Base-by-base conservation (phyloP, 2,888 invertebrate species). In the Apamea epomidion region DNA sequence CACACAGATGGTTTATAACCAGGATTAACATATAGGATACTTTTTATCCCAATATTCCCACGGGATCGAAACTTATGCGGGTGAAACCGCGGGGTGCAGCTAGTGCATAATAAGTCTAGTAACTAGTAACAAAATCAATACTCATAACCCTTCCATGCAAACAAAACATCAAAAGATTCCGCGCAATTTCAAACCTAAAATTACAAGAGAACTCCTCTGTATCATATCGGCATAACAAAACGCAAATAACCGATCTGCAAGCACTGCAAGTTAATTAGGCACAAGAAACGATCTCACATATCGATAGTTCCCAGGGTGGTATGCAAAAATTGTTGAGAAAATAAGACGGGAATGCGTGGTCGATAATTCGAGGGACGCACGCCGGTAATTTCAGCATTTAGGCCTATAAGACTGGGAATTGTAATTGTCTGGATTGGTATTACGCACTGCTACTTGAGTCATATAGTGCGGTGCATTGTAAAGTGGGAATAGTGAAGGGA, bases 301-400 rank as follows among this genome's bases (percentile, higher is more conserved):
- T 86, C 91, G 75, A 88, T 93, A 93, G 95, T 96, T 96, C 96
- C 95, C 96, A 96, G 91, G 95, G 91, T 88, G 96, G 96, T 94
- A 96, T 96, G 96, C 96, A 96, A 95, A 96, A 97, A 97, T 96
- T 96, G 96, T 96, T 96, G 96, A 95, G 96, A 96, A 96, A 94
- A 96, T 95, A 94, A 94, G 93, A 89, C 88, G 74, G 90, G 91
- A 91, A 90, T 96, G 96, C 94, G 96, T 96, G 96, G 93, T 91
- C 89, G 95, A 93, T 95, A 95, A 96, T 96, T 93, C 83, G 80
- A 79, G 80, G 89, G 89, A 82, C 92, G 91, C 91, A 90, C 84
- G 91, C 88, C 89, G 87, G 94, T 94, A 96, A 95, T 96, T 94
- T 94, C 94, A 94, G 93, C 96, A 93, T 96, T 92, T 96, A 95